Percentiles rank a stretch among this genome's conserved stretches.
These are phyloP conservation scores for Ceratotherium simum DNA, from an alignment of 2,113 vertebrate species.

Conservation along the genomic window DNA sequence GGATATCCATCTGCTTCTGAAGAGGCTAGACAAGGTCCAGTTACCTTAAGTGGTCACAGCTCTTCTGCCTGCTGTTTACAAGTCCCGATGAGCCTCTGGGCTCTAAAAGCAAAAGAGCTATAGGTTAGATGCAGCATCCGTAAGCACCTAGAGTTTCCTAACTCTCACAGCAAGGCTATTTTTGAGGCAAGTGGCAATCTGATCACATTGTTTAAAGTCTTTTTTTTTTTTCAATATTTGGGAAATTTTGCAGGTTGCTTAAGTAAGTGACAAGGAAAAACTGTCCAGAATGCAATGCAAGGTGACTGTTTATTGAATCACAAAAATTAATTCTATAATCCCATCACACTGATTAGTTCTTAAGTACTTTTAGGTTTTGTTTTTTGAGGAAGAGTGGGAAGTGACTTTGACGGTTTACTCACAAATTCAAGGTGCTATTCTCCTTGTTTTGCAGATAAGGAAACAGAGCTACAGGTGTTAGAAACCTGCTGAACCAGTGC, in stretches of 20 bases:
- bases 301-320: background rate
- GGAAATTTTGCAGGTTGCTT: background rate
- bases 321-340: background rate
- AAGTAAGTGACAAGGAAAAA: constrained; percentile 22
- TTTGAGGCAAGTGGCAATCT: constrained; percentile 20
- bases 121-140: constrained; percentile 65
- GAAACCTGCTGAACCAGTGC: background rate
- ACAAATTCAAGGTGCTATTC: background rate
- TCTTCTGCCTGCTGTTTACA: constrained; percentile 77
- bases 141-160: background rate
- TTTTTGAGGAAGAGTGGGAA: background rate
- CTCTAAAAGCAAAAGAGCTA: constrained; percentile 83
- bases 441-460: background rate
- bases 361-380: background rate
- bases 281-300: constrained; percentile 44
- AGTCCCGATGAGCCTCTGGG: constrained; percentile 80
- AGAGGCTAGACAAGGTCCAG: constrained; percentile 56
- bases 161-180: background rate
- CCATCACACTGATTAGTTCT: background rate
- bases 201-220: background rate
- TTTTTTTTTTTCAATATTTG: background rate
- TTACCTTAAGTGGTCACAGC: constrained; percentile 87
- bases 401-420: background rate
- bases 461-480: background rate
- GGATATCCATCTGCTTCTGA: constrained; percentile 48